Percentiles rank a stretch among this genome's conserved stretches.
Conservation (phyloP, 1,140 invertebrate species). For the Nasonia vitripennis region DNA sequence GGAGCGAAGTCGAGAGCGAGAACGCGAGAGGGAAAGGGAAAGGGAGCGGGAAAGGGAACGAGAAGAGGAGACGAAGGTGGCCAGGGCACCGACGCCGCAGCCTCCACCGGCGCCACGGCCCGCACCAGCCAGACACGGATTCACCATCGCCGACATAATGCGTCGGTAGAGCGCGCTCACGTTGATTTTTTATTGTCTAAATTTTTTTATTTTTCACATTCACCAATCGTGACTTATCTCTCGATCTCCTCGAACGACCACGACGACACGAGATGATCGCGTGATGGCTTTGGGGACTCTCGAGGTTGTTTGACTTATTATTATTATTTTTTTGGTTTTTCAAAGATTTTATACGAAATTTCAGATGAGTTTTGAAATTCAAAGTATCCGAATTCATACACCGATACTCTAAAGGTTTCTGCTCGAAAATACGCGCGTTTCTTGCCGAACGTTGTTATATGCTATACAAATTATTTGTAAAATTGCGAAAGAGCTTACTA, state of each 20-base stretch:
- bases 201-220: not conserved
- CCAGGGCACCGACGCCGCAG: constrained; percentile 67
- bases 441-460: constrained; percentile 21
- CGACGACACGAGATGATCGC: too few species aligned
- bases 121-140: constrained; percentile 69
- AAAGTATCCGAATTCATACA: not conserved
- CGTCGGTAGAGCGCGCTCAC: constrained; percentile 65
- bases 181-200: not conserved
- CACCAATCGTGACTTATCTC: too few species aligned
- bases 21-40: constrained; percentile 55
- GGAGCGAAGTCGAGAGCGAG: constrained; percentile 60
- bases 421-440: not conserved
- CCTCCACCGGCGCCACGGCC: constrained; percentile 61
- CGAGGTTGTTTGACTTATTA: not conserved
- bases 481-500: not conserved
- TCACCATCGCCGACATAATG: constrained; percentile 74
- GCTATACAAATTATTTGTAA: not conserved
- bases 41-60: constrained; percentile 62
- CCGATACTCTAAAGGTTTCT: constrained; percentile 33
- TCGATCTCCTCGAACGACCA: too few species aligned
- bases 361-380: not conserved
- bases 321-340: not conserved
- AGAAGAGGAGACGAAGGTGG: constrained; percentile 64
- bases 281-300: too few species aligned
- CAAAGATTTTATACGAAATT: constrained; percentile 21